A percentile compares a stretch with the other conserved stretches of the same genome.
phyloP scores from a whole-genome alignment of 37 sponge, comb jelly and placozoan species.

The Bolinopsis microptera region DNA sequence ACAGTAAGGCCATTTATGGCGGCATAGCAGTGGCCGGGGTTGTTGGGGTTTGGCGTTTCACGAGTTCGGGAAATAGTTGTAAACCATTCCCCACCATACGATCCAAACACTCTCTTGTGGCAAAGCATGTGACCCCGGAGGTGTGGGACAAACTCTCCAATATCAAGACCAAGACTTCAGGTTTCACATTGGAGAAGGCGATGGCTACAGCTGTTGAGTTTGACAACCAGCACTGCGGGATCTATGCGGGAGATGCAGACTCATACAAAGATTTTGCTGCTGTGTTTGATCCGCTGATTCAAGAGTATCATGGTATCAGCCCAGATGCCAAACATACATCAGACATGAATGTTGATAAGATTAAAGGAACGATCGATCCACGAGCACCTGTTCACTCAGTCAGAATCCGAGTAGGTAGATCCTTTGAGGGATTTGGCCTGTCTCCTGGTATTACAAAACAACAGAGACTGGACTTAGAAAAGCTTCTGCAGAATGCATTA shows the following conservation, averaged over 20 bases:
- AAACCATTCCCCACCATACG: conserved; percentile 21
- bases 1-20: background rate
- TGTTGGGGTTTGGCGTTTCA: background rate
- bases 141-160: conserved; percentile 8
- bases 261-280: conserved; percentile 76
- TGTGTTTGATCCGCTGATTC: conserved; percentile 77
- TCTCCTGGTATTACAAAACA: conserved; percentile 69
- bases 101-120: conserved; percentile 26
- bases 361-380: conserved; percentile 68
- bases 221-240: conserved; percentile 68
- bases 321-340: conserved; percentile 73
- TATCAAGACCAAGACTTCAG: conserved; percentile 45
- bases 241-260: conserved; percentile 80
- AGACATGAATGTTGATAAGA: conserved; percentile 74
- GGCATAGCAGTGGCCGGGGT: background rate
- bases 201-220: conserved; percentile 35
- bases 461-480: conserved; percentile 68
- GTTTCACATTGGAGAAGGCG: conserved; percentile 24
- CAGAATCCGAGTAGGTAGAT: conserved; percentile 76
- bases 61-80: background rate
- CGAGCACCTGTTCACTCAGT: conserved; percentile 71
- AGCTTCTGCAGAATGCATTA: conserved; percentile 53
- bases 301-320: conserved; percentile 75
- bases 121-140: conserved; percentile 32
- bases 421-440: conserved; percentile 71